Evolutionary conservation across 2,113 vertebrate species (phyloP).

Genomic region (Excalfactoria chinensis): DNA sequence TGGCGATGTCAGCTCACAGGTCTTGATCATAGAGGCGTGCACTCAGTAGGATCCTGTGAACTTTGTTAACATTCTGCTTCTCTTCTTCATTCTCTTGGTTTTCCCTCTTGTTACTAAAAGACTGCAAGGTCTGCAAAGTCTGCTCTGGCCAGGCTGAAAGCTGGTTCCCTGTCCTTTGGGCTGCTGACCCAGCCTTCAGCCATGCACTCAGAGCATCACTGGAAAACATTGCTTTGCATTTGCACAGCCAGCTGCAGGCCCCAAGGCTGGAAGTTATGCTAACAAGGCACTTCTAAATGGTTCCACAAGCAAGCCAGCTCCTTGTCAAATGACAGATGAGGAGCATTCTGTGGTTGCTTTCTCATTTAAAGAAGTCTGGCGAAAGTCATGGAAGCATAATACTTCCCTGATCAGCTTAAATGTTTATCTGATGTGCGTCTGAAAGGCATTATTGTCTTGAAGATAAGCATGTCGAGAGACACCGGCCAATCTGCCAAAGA

Average conservation of each 20-base stretch:
- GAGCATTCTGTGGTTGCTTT: conserved; percentile 26
- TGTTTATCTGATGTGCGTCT: conserved; percentile 39
- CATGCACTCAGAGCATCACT: not conserved
- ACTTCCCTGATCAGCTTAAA: conserved; percentile 23
- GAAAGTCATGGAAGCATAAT: conserved; percentile 7
- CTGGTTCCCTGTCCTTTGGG: not conserved
- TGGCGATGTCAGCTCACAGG: not conserved
- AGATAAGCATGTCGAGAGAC: conserved; percentile 3
- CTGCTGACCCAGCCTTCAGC: not conserved
- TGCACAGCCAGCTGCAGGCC: not conserved
- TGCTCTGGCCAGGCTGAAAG: not conserved
- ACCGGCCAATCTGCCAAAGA: not conserved
- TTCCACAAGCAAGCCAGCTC: not conserved
- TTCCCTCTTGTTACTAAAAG: not conserved
- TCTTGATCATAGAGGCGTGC: not conserved
- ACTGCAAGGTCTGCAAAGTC: not conserved
- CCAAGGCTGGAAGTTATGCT: conserved; percentile 12
- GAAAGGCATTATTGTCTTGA: conserved; percentile 50
- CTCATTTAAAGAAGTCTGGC: not conserved
- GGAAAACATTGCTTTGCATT: not conserved
- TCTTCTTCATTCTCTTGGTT: not conserved
- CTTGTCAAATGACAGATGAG: conserved; percentile 3
- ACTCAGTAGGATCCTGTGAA: not conserved
- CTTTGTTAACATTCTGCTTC: not conserved
- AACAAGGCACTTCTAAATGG: not conserved